These are phyloP conservation scores for Plecotus auritus DNA, from an alignment of 2,113 vertebrate genomes.

Conservation along the genomic window DNA sequence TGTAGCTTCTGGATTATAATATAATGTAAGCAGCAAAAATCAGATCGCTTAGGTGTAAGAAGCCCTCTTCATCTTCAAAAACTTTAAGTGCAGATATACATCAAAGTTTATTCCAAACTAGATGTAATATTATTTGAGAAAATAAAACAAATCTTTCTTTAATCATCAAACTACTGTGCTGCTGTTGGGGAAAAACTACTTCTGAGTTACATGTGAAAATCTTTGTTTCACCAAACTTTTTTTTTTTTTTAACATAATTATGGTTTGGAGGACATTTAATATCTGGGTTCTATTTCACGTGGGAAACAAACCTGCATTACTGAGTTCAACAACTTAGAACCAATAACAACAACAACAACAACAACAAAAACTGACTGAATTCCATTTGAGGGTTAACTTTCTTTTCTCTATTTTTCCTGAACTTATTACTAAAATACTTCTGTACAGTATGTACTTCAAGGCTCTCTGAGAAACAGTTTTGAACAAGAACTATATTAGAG, in stretches of 20 bases:
- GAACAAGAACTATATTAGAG: background rate
- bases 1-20: background rate
- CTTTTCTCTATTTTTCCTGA: background rate
- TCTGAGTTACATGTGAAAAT: background rate
- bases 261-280: background rate
- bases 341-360: background rate
- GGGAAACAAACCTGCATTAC: background rate
- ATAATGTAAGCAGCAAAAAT: background rate
- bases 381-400: background rate
- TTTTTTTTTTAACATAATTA: background rate
- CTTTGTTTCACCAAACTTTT: background rate
- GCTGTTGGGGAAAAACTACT: background rate
- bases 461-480: background rate
- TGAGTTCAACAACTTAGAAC: background rate
- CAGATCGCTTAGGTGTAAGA: background rate
- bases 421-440: background rate
- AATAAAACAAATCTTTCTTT: background rate
- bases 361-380: background rate
- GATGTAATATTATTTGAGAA: background rate
- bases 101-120: background rate
- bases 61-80: background rate
- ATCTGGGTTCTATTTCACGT: background rate
- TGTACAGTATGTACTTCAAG: background rate
- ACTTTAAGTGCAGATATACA: background rate
- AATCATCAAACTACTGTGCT: background rate